These are phyloP conservation scores for Calypte anna DNA, from an alignment of 2,113 vertebrate genomes.

Conservation along the genomic window DNA sequence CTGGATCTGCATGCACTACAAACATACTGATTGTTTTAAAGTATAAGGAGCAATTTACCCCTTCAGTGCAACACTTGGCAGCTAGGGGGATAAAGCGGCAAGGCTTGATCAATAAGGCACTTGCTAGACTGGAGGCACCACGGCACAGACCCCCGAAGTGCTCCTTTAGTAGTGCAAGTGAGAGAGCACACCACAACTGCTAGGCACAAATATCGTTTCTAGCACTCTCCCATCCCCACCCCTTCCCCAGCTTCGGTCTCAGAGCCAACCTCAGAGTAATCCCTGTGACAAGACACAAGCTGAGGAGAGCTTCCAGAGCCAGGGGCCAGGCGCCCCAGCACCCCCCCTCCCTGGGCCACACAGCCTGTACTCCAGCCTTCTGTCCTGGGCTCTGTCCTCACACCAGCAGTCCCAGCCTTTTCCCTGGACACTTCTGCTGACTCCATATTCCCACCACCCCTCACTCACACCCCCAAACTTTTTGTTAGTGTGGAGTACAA, in stretches of 20 bases:
- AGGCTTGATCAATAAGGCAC: constrained; percentile 31
- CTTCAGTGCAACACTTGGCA: neutral
- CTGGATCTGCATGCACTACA: neutral
- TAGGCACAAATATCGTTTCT: neutral
- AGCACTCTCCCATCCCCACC: neutral
- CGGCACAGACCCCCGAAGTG: neutral
- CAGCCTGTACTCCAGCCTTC: neutral
- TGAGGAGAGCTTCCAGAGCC: neutral
- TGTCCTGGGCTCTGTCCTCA: rapidly evolving
- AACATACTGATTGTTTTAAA: neutral
- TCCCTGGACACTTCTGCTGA: neutral
- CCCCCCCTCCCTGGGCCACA: too few species aligned
- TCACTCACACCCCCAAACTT: neutral
- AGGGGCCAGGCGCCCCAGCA: neutral
- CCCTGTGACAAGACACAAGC: rapidly evolving
- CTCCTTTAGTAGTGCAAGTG: neutral
- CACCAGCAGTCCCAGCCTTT: neutral
- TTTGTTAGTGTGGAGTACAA: neutral
- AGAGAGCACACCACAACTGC: neutral
- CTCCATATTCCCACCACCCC: neutral
- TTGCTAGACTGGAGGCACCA: neutral
- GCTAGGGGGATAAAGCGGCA: constrained; percentile 35
- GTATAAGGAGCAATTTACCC: constrained; percentile 10
- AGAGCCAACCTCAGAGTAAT: neutral
- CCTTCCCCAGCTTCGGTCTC: neutral